Percentiles rank a stretch among this genome's conserved stretches.
These are phyloP conservation scores for Amphipoea oculea DNA, from an alignment of 2,888 invertebrate species.

Conservation along the genomic window DNA sequence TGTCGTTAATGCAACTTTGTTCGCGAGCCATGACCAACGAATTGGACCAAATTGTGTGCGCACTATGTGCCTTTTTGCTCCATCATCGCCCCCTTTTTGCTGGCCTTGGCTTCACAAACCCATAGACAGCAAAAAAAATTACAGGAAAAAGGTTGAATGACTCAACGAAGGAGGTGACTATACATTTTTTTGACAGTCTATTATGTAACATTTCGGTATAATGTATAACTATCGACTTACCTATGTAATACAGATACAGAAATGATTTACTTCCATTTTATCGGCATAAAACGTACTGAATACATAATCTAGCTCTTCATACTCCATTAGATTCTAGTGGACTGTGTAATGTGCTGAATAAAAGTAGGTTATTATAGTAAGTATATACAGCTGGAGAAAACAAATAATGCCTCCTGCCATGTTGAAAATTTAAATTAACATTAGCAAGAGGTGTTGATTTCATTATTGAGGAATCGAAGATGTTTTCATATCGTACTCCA, in stretches of 20 bases:
- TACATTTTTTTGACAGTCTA: slow-evolving; percentile 55
- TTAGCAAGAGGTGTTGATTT: slow-evolving; percentile 24
- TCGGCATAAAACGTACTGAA: slow-evolving; percentile 25
- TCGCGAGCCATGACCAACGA: slow-evolving; percentile 45
- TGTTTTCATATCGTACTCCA: background rate
- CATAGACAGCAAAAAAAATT: slow-evolving; percentile 61
- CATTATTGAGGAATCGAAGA: slow-evolving; percentile 20
- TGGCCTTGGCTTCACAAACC: slow-evolving; percentile 69
- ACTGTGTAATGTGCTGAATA: slow-evolving; percentile 31
- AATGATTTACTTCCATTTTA: slow-evolving; percentile 28
- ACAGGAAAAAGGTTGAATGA: slow-evolving; percentile 67
- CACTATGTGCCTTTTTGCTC: slow-evolving; percentile 61
- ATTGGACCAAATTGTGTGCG: slow-evolving; percentile 41
- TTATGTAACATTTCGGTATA: slow-evolving; percentile 51
- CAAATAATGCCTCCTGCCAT: background rate
- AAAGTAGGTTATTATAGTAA: slow-evolving; percentile 16
- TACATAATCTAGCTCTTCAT: slow-evolving; percentile 32
- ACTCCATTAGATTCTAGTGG: slow-evolving; percentile 28
- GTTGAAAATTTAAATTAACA: slow-evolving; percentile 14
- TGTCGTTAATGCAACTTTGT: slow-evolving; percentile 47
- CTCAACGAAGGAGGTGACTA: slow-evolving; percentile 60
- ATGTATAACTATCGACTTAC: slow-evolving; percentile 2
- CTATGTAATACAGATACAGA: slow-evolving; percentile 13
- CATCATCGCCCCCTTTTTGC: slow-evolving; percentile 59
- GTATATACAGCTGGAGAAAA: slow-evolving; percentile 1